phyloP scores from a whole-genome alignment of 2,888 invertebrate species.

The Nasonia oneida region DNA sequence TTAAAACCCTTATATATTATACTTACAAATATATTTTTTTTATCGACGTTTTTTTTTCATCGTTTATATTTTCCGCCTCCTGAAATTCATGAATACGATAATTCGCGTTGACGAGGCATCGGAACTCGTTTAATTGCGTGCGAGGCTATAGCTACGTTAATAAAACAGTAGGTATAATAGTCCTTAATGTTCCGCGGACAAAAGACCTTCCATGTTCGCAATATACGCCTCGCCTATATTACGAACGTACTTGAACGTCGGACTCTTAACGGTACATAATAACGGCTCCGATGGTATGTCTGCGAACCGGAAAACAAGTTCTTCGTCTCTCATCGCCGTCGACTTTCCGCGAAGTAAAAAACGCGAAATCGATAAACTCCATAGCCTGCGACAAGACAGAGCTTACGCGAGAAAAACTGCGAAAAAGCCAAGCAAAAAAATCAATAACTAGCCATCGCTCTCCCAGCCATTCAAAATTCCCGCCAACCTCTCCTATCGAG shows the following conservation, averaged over 20 bases:
- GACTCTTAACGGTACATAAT: background rate
- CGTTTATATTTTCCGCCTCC: constrained; percentile 30
- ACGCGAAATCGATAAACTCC: too few species aligned
- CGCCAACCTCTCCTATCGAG: constrained; percentile 55
- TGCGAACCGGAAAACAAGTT: background rate
- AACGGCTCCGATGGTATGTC: too few species aligned
- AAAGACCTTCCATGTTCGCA: background rate
- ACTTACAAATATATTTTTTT: constrained; percentile 31
- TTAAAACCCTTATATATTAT: constrained; percentile 28
- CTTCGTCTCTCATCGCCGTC: background rate
- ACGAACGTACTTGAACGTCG: too few species aligned
- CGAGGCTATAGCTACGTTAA: background rate
- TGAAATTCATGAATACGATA: background rate
- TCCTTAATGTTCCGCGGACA: constrained; percentile 2
- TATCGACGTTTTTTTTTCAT: constrained; percentile 13
- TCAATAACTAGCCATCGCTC: constrained; percentile 28
- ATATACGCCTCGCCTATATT: constrained; percentile 2
- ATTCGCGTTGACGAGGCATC: too few species aligned
- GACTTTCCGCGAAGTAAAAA: too few species aligned
- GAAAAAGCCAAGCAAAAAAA: constrained; percentile 2
- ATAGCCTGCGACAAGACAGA: too few species aligned
- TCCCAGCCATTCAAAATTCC: constrained; percentile 48
- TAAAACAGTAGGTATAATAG: background rate
- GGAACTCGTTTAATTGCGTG: background rate
- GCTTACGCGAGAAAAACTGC: background rate